Base-by-base conservation (phyloP, 2,888 invertebrate species). In the Sinodicranocentrus sp. region DNA sequence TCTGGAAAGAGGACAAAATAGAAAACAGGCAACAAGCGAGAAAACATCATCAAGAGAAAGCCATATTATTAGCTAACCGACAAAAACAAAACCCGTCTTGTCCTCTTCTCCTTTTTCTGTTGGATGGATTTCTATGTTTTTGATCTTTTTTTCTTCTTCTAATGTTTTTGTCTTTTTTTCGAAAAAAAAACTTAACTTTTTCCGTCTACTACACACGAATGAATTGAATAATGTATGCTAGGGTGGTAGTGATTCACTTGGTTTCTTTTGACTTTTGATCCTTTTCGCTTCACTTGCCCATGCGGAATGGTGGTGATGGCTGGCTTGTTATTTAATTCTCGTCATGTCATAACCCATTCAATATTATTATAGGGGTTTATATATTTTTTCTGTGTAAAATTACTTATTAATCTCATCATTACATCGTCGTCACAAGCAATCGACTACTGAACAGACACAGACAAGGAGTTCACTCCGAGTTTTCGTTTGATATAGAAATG, bases 371-470 rank as follows among this genome's bases (percentile, higher is more conserved):
- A 3, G 48, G n/a, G 15, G 48, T 48, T 10, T 33, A 33, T 48
- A 48, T 17, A 13, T 71, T 65, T 43, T 72, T 33, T 6, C n/a
- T 48, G 73, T 72, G 79, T 80, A 57, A 71, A 76, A 76, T 71
- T 76, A 70, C 48, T 71, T 76, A 43, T 61, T 82, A 82, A 82
- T 82, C 82, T 70, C 76, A 61, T 76, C 82, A 71, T 82, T 76
- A 70, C n/a, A n/a, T 59, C 54, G 72, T 79, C 63, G 59, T 52
- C 71, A 54, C 43, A 28, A 71, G 2, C 33, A 68, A 15, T 63
- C 63, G 17, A n/a, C 17, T 39, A 48, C 5, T 8, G 6, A 39
- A 39, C 5, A 39, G 5, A 39, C 39, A 39, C 39, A 39, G n/a
- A 52, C 17, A n/a, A 52, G 52, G n/a, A 52, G 10, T 57, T 73